phyloP scores from a whole-genome alignment of 92 coral and sea anemone species.

The Heliopora coerulea region DNA sequence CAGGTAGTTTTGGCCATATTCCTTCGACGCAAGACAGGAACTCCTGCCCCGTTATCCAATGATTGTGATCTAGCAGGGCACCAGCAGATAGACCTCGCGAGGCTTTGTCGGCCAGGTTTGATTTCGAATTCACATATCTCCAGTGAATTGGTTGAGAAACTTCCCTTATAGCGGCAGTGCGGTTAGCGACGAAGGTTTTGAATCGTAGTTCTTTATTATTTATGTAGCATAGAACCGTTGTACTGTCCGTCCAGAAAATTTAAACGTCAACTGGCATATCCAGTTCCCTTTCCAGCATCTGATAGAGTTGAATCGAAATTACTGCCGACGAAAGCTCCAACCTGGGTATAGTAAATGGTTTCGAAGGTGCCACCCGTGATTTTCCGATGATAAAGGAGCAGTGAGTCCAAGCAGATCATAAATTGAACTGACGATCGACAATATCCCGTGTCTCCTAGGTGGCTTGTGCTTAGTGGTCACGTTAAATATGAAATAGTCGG shows the following conservation, averaged over 20 bases:
- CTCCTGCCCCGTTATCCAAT: conserved; percentile 8
- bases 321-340: conserved; percentile 19
- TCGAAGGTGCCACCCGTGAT: conserved; percentile 22
- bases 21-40: not conserved
- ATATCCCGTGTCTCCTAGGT: conserved; percentile 45
- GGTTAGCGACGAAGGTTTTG: conserved; percentile 8
- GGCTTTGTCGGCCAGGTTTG: too few relatives aligned
- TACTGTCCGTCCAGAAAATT: conserved; percentile 13
- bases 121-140: too few relatives aligned
- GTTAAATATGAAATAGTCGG: conserved; percentile 31
- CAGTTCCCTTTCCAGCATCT: not conserved
- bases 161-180: not conserved
- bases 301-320: not conserved
- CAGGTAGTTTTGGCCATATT: too few relatives aligned
- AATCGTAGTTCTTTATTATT: not conserved
- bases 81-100: not conserved
- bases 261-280: not conserved
- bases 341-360: conserved; percentile 7
- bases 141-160: not conserved
- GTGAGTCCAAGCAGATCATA: conserved; percentile 46
- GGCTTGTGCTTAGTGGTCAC: conserved; percentile 10
- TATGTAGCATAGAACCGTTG: not conserved
- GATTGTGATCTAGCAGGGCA: not conserved
- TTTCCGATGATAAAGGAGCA: conserved; percentile 24
- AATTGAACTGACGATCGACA: conserved; percentile 40